A percentile compares a stretch with the other conserved stretches of the same genome.
These are phyloP conservation scores for Nephrocerus scutellatus DNA, from an alignment of 2,888 invertebrate species.

Conservation along the genomic window DNA sequence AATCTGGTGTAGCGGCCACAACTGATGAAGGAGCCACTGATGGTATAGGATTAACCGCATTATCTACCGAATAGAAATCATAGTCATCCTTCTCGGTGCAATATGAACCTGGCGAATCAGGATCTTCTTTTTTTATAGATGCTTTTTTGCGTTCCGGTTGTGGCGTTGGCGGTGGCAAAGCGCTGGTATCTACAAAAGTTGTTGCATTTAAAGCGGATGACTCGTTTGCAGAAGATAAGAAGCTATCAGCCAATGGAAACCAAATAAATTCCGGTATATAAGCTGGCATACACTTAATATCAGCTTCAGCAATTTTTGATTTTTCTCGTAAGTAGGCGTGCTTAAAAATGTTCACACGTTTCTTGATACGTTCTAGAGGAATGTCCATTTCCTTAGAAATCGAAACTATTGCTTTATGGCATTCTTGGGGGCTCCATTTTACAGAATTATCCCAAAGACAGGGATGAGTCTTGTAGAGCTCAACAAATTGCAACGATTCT, in stretches of 20 bases:
- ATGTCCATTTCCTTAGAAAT: constrained; percentile 25
- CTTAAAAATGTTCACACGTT: constrained; percentile 22
- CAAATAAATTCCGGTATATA: constrained; percentile 24
- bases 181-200: constrained; percentile 22
- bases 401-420: constrained; percentile 15
- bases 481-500: constrained; percentile 24
- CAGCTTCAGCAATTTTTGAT: constrained; percentile 16
- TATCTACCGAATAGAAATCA: not conserved
- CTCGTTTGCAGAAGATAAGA: constrained; percentile 8
- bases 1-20: too few relatives aligned
- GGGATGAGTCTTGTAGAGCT: constrained; percentile 19
- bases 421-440: constrained; percentile 4
- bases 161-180: constrained; percentile 22
- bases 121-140: constrained; percentile 9
- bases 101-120: constrained; percentile 12
- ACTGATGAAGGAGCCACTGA: constrained; percentile 15
- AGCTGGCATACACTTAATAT: not conserved
- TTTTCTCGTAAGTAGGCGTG: constrained; percentile 20
- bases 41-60: constrained; percentile 16
- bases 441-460: constrained; percentile 19
- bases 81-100: constrained; percentile 7
- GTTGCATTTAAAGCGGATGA: not conserved
- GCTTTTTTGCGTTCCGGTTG: constrained; percentile 5
- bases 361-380: constrained; percentile 20
- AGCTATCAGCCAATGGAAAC: constrained; percentile 19